phyloP scores from a whole-genome alignment of 2,888 invertebrate genomes.

The Crematogaster levior region DNA sequence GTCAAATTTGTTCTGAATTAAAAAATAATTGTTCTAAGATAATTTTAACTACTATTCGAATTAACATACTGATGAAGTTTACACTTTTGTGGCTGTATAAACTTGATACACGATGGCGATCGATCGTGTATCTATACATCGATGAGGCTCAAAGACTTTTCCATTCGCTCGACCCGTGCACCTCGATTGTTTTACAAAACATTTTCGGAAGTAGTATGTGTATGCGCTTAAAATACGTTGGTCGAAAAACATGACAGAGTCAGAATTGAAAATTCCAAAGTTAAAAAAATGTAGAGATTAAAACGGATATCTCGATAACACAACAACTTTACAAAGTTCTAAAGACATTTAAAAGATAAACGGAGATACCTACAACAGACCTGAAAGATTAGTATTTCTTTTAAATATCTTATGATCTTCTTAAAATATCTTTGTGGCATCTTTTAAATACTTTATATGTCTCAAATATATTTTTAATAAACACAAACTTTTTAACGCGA shows the following conservation, averaged over 20 bases:
- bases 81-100: neutral
- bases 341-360: neutral
- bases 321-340: too few species aligned
- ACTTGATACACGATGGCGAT: neutral
- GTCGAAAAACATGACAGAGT: neutral
- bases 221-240: neutral
- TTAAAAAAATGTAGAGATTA: neutral
- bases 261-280: neutral
- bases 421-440: neutral
- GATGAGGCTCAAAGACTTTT: slow-evolving; percentile 59
- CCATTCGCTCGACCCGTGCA: slow-evolving; percentile 74
- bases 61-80: neutral
- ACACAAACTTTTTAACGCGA: neutral
- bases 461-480: neutral
- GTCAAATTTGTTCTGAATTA: neutral
- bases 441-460: slow-evolving; percentile 2
- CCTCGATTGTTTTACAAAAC: slow-evolving; percentile 45
- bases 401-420: neutral
- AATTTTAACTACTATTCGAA: neutral
- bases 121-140: slow-evolving; percentile 22
- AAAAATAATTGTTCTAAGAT: neutral
- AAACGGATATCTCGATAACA: neutral
- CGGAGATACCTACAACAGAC: neutral
- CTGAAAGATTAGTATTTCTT: neutral
- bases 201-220: neutral